Evolutionary conservation across 2,797 vertebrate genomes (phyloP), one percentile per base, ranked within the genome.

Genomic region (Iguana delicatissima): DNA sequence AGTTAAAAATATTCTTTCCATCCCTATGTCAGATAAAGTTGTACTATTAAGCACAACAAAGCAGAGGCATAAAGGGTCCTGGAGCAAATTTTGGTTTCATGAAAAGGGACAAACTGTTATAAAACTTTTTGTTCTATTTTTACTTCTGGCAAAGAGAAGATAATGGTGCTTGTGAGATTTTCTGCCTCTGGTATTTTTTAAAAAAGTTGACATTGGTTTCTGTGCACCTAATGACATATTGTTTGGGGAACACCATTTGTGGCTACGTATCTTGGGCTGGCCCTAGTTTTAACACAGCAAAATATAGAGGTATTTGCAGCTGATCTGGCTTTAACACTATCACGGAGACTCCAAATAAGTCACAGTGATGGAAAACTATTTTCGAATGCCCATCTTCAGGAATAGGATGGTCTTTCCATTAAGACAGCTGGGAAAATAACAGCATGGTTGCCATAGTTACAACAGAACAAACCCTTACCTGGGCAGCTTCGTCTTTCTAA

Each of bases 371-470:
- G 73, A 55, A 80, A 20, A 32, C 29, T 12, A 57, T 85, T 86
- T 80, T 86, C 64, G 26, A 26, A 86, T 26, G 29, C 16, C 38
- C 52, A 18, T 46, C 7, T 80, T 50, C 26, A 74, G 42, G 38
- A 69, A n/a, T 4, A 50, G 22, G 24, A 4, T 86, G 24, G 67
- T 24, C 3, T 57, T 90, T 52, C 67, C n/a, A n/a, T 85, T 62
- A 73, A 50, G 67, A 13, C 32, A 57, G 64, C 67, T 35, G 52
- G 26, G 46, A n/a, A 81, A 50, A 64, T 38, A 62, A 62, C 24
- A 90, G 57, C 26, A 18, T 4, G 6, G 79, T 81, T 76, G 14
- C 72, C 35, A 38, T 86, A 86, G 79, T 82, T 74, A 87, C 69
- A 64, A 74, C 35, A 8, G 67, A 50, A 82, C 55, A 35, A 86